A percentile compares a stretch with the other conserved stretches of the same genome.
phyloP scores from a whole-genome alignment of 2,113 vertebrate genomes.

The Sclerurus mexicanus region DNA sequence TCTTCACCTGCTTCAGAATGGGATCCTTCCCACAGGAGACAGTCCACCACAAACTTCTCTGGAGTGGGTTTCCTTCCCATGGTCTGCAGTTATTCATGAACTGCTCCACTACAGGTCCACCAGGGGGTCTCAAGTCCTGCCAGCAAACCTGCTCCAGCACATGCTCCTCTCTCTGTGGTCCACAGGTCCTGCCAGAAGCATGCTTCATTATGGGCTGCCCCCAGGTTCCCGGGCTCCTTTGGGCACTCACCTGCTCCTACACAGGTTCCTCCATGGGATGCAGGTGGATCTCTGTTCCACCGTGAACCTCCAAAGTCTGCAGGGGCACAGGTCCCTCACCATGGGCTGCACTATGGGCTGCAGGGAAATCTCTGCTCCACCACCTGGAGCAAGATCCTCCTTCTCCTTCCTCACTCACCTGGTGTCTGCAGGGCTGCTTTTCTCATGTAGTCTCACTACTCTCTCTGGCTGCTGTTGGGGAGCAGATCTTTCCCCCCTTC shows the following conservation, averaged over 20 bases:
- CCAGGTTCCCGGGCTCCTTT: neutral
- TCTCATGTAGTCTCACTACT: neutral
- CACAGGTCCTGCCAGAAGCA: neutral
- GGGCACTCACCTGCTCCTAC: neutral
- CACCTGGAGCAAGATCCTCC: neutral
- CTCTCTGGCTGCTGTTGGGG: neutral
- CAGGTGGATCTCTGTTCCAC: neutral
- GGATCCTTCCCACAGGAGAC: neutral
- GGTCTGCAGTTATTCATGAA: neutral
- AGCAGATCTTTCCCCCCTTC: neutral
- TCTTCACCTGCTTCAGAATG: neutral
- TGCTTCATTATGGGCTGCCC: neutral
- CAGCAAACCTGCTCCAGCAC: neutral
- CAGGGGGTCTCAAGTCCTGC: neutral
- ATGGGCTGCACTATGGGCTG: no score
- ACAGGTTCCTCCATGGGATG: neutral
- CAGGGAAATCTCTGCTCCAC: neutral
- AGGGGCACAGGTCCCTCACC: no score
- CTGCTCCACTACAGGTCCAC: neutral
- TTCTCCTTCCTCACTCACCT: neutral
- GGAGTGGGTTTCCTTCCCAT: fast-evolving
- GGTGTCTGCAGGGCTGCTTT: no score
- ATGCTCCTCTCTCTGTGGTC: neutral
- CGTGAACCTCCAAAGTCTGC: neutral
- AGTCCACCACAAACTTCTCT: neutral